Percentiles rank a stretch among this genome's conserved stretches.
Conservation (phyloP, 2,888 invertebrate genomes). For the Priocnemis perturbator region DNA sequence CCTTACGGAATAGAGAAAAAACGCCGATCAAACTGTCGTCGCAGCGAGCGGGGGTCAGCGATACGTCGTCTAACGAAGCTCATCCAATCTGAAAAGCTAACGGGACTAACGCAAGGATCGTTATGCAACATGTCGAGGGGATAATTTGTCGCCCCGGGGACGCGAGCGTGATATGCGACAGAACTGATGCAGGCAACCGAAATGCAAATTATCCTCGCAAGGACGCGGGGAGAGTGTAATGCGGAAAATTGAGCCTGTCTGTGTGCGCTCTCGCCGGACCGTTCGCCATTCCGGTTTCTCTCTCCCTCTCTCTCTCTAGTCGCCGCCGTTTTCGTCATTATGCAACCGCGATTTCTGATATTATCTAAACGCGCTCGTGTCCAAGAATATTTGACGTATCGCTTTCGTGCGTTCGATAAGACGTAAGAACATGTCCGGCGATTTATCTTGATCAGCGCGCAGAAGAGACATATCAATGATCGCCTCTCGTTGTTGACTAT, state of each 20-base stretch:
- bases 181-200: slow-evolving; percentile 42
- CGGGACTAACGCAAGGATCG: slow-evolving; percentile 47
- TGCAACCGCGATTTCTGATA: slow-evolving; percentile 32
- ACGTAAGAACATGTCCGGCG: neutral
- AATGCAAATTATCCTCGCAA: slow-evolving; percentile 64
- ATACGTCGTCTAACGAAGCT: slow-evolving; percentile 34
- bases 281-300: slow-evolving; percentile 38
- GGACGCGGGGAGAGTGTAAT: slow-evolving; percentile 50
- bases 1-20: too few species aligned
- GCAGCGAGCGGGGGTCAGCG: neutral
- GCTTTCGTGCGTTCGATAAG: slow-evolving; percentile 26
- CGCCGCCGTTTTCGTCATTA: slow-evolving; percentile 32
- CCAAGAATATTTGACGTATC: slow-evolving; percentile 14
- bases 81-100: slow-evolving; percentile 42
- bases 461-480: too few species aligned
- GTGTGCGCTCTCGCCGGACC: slow-evolving; percentile 31
- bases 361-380: slow-evolving; percentile 21
- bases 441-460: too few species aligned
- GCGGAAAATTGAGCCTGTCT: slow-evolving; percentile 40
- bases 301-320: neutral
- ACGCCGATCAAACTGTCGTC: too few species aligned
- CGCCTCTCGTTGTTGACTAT: too few species aligned
- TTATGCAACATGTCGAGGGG: slow-evolving; percentile 60
- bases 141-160: slow-evolving; percentile 60
- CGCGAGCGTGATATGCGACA: slow-evolving; percentile 43